These are phyloP conservation scores for Perca fluviatilis DNA, from an alignment of 2,113 vertebrate genomes.

Conservation along the genomic window DNA sequence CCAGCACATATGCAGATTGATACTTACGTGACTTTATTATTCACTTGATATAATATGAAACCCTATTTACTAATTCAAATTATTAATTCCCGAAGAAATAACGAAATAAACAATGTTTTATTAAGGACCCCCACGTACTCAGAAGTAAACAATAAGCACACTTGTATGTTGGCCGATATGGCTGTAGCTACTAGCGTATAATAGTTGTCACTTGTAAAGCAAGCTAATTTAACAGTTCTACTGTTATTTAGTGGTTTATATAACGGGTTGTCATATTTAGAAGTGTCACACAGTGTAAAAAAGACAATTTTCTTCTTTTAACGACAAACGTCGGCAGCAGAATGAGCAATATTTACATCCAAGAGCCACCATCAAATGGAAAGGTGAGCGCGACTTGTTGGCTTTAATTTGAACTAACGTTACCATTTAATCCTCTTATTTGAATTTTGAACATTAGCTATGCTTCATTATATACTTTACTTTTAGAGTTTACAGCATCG, in stretches of 20 bases:
- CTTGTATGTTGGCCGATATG: conserved; percentile 51
- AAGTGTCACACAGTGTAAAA: neutral
- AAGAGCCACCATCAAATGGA: conserved; percentile 95
- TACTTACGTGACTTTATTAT: rapidly evolving
- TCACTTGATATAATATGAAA: rapidly evolving
- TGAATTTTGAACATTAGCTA: neutral
- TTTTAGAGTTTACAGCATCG: neutral
- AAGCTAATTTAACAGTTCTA: neutral
- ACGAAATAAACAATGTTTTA: rapidly evolving
- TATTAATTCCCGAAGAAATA: rapidly evolving
- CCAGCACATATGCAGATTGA: rapidly evolving
- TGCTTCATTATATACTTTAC: rapidly evolving
- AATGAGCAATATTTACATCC: conserved; percentile 99
- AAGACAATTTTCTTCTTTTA: neutral
- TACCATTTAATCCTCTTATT: neutral
- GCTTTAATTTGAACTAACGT: neutral
- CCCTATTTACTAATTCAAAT: rapidly evolving
- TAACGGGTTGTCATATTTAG: neutral
- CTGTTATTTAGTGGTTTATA: no score
- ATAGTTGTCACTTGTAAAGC: neutral
- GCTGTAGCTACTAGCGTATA: conserved; percentile 19
- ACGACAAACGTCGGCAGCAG: neutral
- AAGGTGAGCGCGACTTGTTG: conserved; percentile 86
- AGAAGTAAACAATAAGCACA: conserved; percentile 54
- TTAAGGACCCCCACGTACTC: neutral